Percentiles rank a stretch among this genome's conserved stretches.
These are phyloP conservation scores for Zaprionus bogoriensis DNA, from an alignment of 2,888 invertebrate genomes.

Conservation along the genomic window DNA sequence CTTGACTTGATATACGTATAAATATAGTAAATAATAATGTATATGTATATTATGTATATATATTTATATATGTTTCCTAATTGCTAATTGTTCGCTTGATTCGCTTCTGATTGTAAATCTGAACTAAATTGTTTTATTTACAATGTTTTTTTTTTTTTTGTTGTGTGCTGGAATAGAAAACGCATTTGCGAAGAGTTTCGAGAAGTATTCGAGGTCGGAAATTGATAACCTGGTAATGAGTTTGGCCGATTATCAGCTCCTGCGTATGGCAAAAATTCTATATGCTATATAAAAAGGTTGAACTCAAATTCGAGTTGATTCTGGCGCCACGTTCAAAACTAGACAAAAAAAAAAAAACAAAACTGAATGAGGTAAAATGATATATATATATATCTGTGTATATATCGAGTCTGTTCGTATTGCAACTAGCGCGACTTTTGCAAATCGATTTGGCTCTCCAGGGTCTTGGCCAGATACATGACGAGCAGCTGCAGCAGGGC, in stretches of 20 bases:
- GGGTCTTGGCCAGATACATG: slow-evolving; percentile 93
- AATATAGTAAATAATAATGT: too few species aligned
- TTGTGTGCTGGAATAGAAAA: too few species aligned
- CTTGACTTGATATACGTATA: neutral
- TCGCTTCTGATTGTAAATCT: too few species aligned
- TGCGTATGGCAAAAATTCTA: neutral
- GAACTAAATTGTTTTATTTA: too few species aligned
- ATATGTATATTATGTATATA: neutral
- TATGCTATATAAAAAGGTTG: neutral
- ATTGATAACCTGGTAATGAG: neutral
- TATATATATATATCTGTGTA: too few species aligned
- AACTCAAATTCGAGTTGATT: too few species aligned
- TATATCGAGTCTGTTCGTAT: neutral
- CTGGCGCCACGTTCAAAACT: too few species aligned
- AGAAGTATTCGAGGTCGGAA: neutral
- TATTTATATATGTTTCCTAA: neutral
- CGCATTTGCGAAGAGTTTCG: neutral
- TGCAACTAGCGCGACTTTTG: slow-evolving; percentile 89
- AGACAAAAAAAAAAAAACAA: too few species aligned
- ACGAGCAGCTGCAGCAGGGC: slow-evolving; percentile 93
- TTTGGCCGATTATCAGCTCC: neutral
- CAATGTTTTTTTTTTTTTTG: too few species aligned
- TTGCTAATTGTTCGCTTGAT: neutral
- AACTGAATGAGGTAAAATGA: neutral
- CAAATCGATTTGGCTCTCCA: slow-evolving; percentile 94